These are phyloP conservation scores for Leucoraja ocellata DNA, from an alignment of 2,797 vertebrate species.

Conservation along the genomic window DNA sequence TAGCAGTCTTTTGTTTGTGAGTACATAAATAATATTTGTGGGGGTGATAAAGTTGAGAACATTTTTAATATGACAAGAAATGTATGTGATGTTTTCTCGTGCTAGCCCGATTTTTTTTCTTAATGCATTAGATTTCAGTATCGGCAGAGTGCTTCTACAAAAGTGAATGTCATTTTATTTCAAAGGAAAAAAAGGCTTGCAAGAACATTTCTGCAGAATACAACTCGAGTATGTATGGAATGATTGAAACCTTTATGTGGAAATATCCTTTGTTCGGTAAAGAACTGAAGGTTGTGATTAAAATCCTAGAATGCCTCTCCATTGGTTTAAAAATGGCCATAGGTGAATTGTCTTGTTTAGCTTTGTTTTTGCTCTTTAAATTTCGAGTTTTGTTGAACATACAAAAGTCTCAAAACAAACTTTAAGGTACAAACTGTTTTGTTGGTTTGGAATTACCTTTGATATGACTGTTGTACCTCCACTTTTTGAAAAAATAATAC, in stretches of 20 bases:
- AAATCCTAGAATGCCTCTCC: neutral
- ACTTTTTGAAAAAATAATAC: neutral
- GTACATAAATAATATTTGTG: neutral
- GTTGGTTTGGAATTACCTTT: neutral
- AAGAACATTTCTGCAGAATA: neutral
- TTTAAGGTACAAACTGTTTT: neutral
- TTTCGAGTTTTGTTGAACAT: neutral
- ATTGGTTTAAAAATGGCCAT: neutral
- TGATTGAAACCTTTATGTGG: neutral
- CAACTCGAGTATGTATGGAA: conserved; percentile 31
- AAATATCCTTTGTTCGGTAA: neutral
- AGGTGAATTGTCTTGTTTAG: neutral
- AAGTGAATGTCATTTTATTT: conserved; percentile 3
- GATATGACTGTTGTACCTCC: neutral
- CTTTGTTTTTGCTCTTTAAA: neutral
- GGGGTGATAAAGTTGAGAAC: neutral
- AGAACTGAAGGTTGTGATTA: neutral
- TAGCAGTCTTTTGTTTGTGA: neutral
- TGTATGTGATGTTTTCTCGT: neutral
- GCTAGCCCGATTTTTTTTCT: neutral
- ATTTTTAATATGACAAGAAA: neutral
- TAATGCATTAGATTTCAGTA: conserved; percentile 1
- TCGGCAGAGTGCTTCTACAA: neutral
- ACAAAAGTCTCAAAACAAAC: neutral
- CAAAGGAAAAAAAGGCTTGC: neutral